Base-by-base conservation (phyloP, 2,888 invertebrate genomes). In the Metacarcinus magister region DNA sequence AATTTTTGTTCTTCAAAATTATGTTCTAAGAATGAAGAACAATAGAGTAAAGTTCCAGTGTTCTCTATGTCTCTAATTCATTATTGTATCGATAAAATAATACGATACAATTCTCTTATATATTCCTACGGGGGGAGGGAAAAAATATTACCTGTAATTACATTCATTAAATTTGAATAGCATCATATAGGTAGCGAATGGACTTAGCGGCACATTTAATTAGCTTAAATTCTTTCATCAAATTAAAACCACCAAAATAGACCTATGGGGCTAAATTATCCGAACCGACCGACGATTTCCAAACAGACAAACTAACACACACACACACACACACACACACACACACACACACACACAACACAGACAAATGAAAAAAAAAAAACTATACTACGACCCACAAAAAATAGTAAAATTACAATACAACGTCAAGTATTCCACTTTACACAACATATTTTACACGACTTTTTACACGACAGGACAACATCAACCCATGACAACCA, bases 261-360 rank as follows among this genome's bases (percentile, higher is more conserved):
- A 82, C 32, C 82, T 82, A 82, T 82, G 32, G 32, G 82, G 82
- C 32, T 82, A 82, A 82, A 82, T 82, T 82, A 82, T n/a, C n/a
- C n/a, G n/a, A 67, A 67, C 67, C 23, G n/a, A 82, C 32, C 32
- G 5, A 32, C 82, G 2, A 82, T 8, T 16, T 32, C 0, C 82
- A 32, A 32, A 32, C 39, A 39, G 0, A 39, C 39, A 39, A 39
- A 39, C 39, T 39, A 39, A 39, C 39, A 39, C 39, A 8, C 82
- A 32, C 32, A 82, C 32, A 2, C 13, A 7, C 32, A 32, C 8
- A 32, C n/a, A n/a, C n/a, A n/a, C n/a, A 39, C 39, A 39, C 39
- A 8, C 82, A 32, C 32, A 82, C 32, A 2, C 13, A 7, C 32
- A 32, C 8, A 32, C n/a, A 10, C 13, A 32, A 28, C 1, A 16